Conservation (phyloP, 2,888 invertebrate genomes). For the Tetramorium bicarinatum region DNA sequence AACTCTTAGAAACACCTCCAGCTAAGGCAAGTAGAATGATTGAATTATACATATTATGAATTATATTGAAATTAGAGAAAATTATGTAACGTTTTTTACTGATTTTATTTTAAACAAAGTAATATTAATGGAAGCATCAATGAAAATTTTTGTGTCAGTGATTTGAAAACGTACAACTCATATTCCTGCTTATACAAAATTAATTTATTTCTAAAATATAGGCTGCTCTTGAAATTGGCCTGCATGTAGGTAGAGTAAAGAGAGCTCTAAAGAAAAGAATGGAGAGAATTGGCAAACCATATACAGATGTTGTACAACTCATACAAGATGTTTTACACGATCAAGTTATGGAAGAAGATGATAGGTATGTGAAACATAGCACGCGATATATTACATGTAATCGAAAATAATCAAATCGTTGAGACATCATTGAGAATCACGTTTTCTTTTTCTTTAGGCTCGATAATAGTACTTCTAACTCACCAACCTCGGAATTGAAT, state of each 20-base stretch:
- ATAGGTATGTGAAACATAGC: conserved; percentile 68
- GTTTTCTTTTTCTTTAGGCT: conserved; percentile 29
- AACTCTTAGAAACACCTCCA: conserved; percentile 80
- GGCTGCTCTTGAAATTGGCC: conserved; percentile 89
- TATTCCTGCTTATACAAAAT: conserved; percentile 3
- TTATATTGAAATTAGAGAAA: not conserved
- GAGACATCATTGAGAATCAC: conserved; percentile 1
- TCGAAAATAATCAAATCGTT: not conserved
- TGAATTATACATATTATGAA: not conserved
- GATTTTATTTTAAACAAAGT: not conserved
- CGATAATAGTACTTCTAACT: conserved; percentile 66
- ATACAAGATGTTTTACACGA: conserved; percentile 92
- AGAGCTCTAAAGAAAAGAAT: conserved; percentile 88
- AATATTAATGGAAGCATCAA: not conserved
- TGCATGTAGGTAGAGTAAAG: conserved; percentile 88
- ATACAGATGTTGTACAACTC: conserved; percentile 90
- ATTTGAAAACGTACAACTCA: not conserved
- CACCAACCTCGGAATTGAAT: conserved; percentile 77
- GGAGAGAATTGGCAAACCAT: conserved; percentile 89
- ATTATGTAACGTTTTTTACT: not conserved
- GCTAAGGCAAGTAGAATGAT: conserved; percentile 79
- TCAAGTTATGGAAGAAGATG: conserved; percentile 89
- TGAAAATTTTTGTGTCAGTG: not conserved
- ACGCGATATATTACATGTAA: not conserved
- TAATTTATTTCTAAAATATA: conserved; percentile 75